Evolutionary conservation across 2,888 invertebrate genomes (phyloP).

Genomic region (Gibbula magus): DNA sequence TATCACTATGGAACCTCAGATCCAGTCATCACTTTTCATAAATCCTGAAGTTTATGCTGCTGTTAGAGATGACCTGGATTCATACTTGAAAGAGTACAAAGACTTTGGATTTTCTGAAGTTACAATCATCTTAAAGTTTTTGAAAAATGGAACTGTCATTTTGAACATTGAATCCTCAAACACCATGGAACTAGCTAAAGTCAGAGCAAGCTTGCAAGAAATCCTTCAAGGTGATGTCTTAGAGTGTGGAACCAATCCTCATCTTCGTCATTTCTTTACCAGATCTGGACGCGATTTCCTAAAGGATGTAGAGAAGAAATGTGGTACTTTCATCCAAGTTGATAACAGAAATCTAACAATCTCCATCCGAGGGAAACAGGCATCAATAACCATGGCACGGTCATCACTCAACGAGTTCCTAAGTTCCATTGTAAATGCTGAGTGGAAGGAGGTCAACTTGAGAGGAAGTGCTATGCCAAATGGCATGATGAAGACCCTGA

Average conservation of each 20-base stretch:
- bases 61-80: constrained; percentile 37
- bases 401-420: constrained; percentile 39
- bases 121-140: not conserved
- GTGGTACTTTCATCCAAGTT: constrained; percentile 37
- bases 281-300: constrained; percentile 40
- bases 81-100: constrained; percentile 28
- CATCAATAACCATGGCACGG: constrained; percentile 33
- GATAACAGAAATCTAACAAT: constrained; percentile 47
- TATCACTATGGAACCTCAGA: constrained; percentile 39
- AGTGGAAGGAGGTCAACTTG: constrained; percentile 30
- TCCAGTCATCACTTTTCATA: constrained; percentile 43
- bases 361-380: constrained; percentile 43
- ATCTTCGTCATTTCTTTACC: constrained; percentile 40
- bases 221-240: constrained; percentile 46
- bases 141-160: constrained; percentile 43
- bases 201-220: constrained; percentile 38
- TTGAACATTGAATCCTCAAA: constrained; percentile 43
- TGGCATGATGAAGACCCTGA: constrained; percentile 53
- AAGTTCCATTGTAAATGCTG: not conserved
- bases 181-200: constrained; percentile 39
- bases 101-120: constrained; percentile 7
- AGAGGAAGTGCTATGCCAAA: constrained; percentile 47
- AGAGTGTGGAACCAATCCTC: constrained; percentile 34
- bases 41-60: constrained; percentile 38
- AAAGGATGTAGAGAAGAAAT: constrained; percentile 39